Base-by-base conservation (phyloP, 2,797 vertebrate species). In the Vespertilio murinus region DNA sequence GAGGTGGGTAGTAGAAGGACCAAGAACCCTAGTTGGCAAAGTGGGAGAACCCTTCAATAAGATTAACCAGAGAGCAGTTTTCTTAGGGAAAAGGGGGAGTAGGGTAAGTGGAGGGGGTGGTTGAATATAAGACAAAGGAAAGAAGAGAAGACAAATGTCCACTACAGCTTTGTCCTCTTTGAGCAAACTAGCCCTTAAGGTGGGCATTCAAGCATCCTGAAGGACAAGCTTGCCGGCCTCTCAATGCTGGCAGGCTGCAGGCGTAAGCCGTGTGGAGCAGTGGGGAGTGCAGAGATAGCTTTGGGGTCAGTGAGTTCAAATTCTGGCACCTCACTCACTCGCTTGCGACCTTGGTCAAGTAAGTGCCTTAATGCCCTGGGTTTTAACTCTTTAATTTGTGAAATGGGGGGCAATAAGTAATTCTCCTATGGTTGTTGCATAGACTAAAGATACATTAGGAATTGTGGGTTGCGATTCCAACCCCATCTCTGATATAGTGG, bases 81-180 rank as follows among this genome's bases (percentile, higher is more conserved):
- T 64, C 42, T 67, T 20, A 42, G 17, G 17, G 35, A 77, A 23
- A n/a, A 16, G 13, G 23, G 23, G 47, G 56, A 59, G 23, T 59
- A 59, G 8, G 30, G 1, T 17, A 16, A 2, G 3, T 4, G 5
- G 40, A 0, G 20, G 17, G 7, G 30, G 23, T 22, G 0, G 1
- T 28, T 59, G 16, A 73, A 65, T 25, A 30, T 42, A 45, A 71
- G 8, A 40, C 5, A 65, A 10, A 81, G 22, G 59, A 65, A 78
- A 23, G 28, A 47, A 28, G 40, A 73, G 33, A 9, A 83, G 64
- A n/a, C 49, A 23, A 33, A 33, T 10, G 23, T 17, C 49, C 33
- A 7, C 12, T 7, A 8, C 28, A 2, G 49, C 69, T 38, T 61
- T 69, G 11, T 74, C 56, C 14, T 85, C 65, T 56, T 54, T 30